Evolutionary conservation across 2,797 vertebrate species (phyloP).

Genomic region (Syngnathus rostellatus): DNA sequence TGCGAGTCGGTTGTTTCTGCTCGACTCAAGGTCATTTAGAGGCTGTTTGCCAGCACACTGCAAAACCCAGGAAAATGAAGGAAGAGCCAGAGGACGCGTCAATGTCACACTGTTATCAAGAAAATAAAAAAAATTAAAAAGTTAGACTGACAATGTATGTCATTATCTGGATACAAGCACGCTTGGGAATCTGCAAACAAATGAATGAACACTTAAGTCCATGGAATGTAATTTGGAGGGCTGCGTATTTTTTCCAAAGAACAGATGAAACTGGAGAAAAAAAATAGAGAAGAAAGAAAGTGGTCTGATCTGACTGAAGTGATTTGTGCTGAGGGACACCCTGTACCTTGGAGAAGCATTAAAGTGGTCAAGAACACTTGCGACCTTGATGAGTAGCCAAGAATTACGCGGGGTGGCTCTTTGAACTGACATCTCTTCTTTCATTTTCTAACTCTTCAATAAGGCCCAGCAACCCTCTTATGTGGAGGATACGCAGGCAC

Average conservation of each 20-base stretch:
- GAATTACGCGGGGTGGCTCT: conserved; percentile 45
- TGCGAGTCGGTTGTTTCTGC: conserved; percentile 29
- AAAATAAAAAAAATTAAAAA: conserved; percentile 29
- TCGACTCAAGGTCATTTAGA: conserved; percentile 59
- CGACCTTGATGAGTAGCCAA: conserved; percentile 53
- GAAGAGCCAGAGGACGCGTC: conserved; percentile 17
- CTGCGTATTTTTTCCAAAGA: conserved; percentile 14
- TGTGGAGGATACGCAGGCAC: conserved; percentile 6
- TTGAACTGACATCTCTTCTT: conserved; percentile 53
- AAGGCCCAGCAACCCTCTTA: conserved; percentile 15
- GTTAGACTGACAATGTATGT: not conserved
- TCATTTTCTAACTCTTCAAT: conserved; percentile 31
- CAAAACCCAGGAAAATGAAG: conserved; percentile 25
- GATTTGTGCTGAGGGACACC: conserved; percentile 37
- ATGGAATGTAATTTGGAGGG: not conserved
- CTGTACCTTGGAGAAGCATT: conserved; percentile 36
- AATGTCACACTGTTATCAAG: conserved; percentile 21
- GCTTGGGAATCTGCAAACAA: not conserved
- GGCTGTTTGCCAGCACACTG: conserved; percentile 33
- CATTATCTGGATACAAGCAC: not conserved
- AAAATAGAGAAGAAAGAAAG: conserved; percentile 16
- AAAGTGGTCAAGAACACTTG: conserved; percentile 29
- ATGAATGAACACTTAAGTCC: not conserved
- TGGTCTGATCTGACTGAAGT: conserved; percentile 8
- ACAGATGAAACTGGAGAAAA: conserved; percentile 2